Evolutionary conservation across 35 echinoderm and acorn worm species (phyloP), one percentile per base, ranked within the genome.

Genomic region (Patiria miniata): DNA sequence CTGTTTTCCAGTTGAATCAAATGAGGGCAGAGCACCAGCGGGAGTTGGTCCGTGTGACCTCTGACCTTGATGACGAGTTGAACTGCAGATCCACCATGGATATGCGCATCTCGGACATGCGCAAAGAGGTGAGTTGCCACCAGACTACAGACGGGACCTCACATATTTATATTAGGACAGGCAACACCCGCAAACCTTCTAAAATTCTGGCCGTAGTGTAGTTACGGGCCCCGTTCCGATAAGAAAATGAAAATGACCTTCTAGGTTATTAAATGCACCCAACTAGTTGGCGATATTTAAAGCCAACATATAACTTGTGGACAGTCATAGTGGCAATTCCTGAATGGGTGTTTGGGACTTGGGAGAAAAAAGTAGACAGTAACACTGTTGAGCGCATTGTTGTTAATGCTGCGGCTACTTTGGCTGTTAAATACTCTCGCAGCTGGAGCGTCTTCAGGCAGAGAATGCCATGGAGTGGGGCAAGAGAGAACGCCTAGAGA

Each of bases 401-500:
- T 47, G 42, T 69, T 7, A 7, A 36, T 23, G 61, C 17, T 23
- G 17, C 5, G 61, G 18, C 17, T 47, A 6, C 42, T 47, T 47
- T 77, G 0, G 57, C 19, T 89, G 29, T 84, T 18, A 39, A 85
- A 16, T 10, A 40, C 1, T 57, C 28, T 80, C 54, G 12, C 79
- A 97, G 94, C 87, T 97, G 54, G 94, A 97, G 78, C 79, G 68
- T 58, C 86, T 97, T 32, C 94, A 97, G 82, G 91, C 94, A 0
- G 94, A 97, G 78, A 97, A 97, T 84, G 94, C 94, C 17, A 50
- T 89, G 9, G 94, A 97, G 54, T 93, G 94, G 94, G 94, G 94
- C 22, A 97, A 97, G 79, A 51, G 94, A 39, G 94, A 97, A 65
- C 76, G 94, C 37, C 87, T 97, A 26, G 94, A 97, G 52, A 97